phyloP scores from a whole-genome alignment of 2,797 vertebrate genomes.

The Jordanella pulchra region DNA sequence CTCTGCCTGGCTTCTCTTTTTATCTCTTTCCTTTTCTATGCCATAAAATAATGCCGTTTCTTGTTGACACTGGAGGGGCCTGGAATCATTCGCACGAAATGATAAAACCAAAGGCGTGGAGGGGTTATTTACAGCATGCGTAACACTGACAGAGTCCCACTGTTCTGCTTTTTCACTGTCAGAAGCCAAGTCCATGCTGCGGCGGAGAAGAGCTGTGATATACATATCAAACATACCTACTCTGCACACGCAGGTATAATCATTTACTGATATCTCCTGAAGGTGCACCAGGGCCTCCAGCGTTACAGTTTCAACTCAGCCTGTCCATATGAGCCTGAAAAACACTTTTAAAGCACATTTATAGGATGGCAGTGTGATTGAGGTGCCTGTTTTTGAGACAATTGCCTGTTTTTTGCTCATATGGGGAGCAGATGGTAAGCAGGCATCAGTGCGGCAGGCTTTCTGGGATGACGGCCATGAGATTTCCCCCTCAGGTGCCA shows the following conservation, averaged over 20 bases:
- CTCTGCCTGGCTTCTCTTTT: constrained; percentile 61
- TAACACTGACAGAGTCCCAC: constrained; percentile 67
- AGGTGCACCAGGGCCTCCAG: constrained; percentile 40
- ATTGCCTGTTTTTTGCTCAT: constrained; percentile 80
- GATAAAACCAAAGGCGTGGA: constrained; percentile 79
- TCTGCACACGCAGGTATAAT: constrained; percentile 20
- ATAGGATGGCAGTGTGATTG: constrained; percentile 65
- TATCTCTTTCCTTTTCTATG: constrained; percentile 68
- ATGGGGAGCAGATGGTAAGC: constrained; percentile 85
- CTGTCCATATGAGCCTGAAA: constrained; percentile 46
- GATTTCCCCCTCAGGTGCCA: constrained; percentile 84
- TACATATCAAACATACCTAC: constrained; percentile 52
- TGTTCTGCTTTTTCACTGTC: constrained; percentile 60
- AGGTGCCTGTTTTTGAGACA: constrained; percentile 74
- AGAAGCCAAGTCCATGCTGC: constrained; percentile 63
- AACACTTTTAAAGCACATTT: constrained; percentile 57
- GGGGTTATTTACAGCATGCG: constrained; percentile 81
- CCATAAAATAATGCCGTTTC: constrained; percentile 88
- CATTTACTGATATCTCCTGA: constrained; percentile 44
- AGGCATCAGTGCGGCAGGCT: constrained; percentile 81
- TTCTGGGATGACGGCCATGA: constrained; percentile 86
- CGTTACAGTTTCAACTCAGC: constrained; percentile 33
- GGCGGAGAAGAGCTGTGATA: constrained; percentile 52
- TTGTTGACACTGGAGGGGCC: constrained; percentile 89
- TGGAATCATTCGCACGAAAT: constrained; percentile 84